Evolutionary conservation across 2,888 invertebrate genomes (phyloP), one percentile per base, ranked within the genome.

Genomic region (Ichneumoninae sp.): DNA sequence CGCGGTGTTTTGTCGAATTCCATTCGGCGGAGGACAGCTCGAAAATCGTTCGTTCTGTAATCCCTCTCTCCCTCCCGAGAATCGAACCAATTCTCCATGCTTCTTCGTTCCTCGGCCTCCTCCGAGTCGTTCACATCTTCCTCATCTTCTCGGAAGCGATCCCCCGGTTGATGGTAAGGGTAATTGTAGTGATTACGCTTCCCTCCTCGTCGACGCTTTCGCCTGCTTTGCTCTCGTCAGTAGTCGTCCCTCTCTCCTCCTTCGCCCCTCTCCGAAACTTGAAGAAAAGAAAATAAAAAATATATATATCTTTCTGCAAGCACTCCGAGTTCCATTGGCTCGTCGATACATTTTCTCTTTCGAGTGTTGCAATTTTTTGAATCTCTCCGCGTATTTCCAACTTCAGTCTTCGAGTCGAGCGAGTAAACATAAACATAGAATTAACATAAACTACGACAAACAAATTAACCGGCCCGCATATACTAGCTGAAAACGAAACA

Each of bases 121-220:
- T 47, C 60, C 19, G 19, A 19, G 54, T 54, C 19, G 19, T 40
- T 40, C 66, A 66, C 66, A 40, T 66, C 66, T 40, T 73, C 70
- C 57, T 81, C 57, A n/a, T 19, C 47, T 83, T 85, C 86, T 86
- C 68, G 78, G 85, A 80, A 85, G 84, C 74, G 50, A 50, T 84
- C 76, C 86, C 88, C 85, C 89, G 89, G 89, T 89, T 47, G 90
- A 90, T 89, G 90, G 91, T 90, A 89, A 89, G 89, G 44, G 91
- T 91, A 92, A 92, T 92, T 92, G 92, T 90, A 92, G 92, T 91
- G 91, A 92, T 92, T 92, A 92, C 89, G 88, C 89, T 87, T 88
- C 85, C 85, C 83, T 87, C 88, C 85, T 88, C 87, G 85, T 89
- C 86, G 80, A 81, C 81, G 77, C 83, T 82, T 79, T 47, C 65